Evolutionary conservation across 2,797 vertebrate species (phyloP), one percentile per base, ranked within the genome.

Genomic region (Falco biarmicus): DNA sequence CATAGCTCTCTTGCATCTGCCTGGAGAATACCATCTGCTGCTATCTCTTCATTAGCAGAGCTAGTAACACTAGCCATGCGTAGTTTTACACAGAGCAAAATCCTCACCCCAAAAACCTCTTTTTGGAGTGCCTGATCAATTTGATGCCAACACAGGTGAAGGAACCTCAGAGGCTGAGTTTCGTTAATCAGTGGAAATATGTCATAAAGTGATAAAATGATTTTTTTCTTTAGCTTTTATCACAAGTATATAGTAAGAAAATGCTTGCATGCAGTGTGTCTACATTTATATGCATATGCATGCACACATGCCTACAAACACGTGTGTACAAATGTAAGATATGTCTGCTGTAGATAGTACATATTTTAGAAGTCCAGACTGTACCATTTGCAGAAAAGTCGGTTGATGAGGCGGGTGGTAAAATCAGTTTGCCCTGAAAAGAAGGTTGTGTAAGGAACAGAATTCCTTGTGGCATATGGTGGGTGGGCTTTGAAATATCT

Each of bases 21-120:
- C 60, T 92, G 75, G 87, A 94, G 87, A 85, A 85, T 87, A 66
- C 95, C 92, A 95, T 94, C 95, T 96, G 95, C 92, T 94, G 48
- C 89, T 85, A 10, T 34, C 90, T 94, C 92, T 83, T 71, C 82
- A 53, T 92, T 89, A 94, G 78, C 81, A 87, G 92, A 53, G 61
- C 90, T 43, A 50, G 31, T 43, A 87, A 61, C 68, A 77, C 64
- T 64, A 85, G n/a, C 37, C 15, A 1, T n/a, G 71, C n/a, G 47
- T 57, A 57, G 15, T 68, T 89, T 93, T 89, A 59, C 24, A 16
- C 25, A 28, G 22, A 32, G 43, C 2, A 15, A 92, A 86, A 68
- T 80, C 22, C 18, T 74, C 1, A 0, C 13, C 28, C 56, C 11
- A 16, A 28, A 76, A 66, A 11, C 7, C 15, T 71, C 34, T 47